Conservation (phyloP, 2,888 invertebrate species). For the Lasioglossum vierecki region DNA sequence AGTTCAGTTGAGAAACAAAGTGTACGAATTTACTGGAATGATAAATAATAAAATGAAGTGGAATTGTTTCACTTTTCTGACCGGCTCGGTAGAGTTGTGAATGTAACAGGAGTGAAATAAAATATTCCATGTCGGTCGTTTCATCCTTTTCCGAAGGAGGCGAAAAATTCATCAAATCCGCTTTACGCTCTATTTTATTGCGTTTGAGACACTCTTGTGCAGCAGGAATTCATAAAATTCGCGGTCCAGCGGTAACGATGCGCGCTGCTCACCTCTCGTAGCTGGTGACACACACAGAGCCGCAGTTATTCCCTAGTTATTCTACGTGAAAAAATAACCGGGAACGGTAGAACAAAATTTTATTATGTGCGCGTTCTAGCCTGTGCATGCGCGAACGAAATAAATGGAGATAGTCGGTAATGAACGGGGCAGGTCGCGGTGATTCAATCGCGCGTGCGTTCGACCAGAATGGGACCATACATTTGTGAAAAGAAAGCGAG, state of each 20-base stretch:
- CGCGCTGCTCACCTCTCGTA: background rate
- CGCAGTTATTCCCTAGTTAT: background rate
- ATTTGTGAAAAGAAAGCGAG: background rate
- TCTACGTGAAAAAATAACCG: background rate
- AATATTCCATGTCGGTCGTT: background rate
- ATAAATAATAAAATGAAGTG: background rate
- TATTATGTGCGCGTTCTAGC: background rate
- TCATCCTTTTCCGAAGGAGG: background rate
- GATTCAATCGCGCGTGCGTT: background rate
- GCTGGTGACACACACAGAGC: background rate
- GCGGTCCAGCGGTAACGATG: background rate
- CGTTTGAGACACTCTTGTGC: background rate
- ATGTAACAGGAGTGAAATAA: background rate
- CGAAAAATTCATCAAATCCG: constrained; percentile 1
- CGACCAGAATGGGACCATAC: background rate
- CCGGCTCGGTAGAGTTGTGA: background rate
- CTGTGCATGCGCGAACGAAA: background rate
- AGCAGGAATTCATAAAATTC: background rate
- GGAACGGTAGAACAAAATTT: background rate
- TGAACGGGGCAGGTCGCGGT: background rate
- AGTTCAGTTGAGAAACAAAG: background rate
- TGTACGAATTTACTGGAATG: background rate
- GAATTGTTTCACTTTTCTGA: background rate
- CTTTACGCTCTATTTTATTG: background rate
- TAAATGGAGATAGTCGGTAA: background rate